Evolutionary conservation across 2,888 invertebrate genomes (phyloP).

Genomic region (Melanargia galathea): DNA sequence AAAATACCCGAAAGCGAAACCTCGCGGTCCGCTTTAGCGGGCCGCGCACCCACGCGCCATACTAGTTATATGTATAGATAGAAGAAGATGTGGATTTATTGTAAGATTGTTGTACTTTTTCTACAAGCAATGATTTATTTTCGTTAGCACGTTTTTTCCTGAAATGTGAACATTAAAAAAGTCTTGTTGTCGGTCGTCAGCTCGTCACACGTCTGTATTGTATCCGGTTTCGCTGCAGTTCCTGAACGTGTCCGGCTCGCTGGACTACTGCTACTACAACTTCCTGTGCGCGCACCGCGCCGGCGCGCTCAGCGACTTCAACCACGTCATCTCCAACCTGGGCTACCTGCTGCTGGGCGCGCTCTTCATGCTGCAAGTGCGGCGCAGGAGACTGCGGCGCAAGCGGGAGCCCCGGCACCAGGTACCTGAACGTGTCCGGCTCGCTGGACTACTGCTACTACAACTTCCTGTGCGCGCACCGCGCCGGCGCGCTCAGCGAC

Average conservation of each 20-base stretch:
- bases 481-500: conserved; percentile 87
- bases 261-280: conserved; percentile 96
- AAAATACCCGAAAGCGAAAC: too few species aligned
- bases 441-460: conserved; percentile 95
- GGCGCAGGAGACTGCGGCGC: conserved; percentile 56
- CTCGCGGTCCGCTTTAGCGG: too few species aligned
- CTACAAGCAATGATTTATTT: background rate
- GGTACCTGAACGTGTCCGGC: conserved; percentile 85
- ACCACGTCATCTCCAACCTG: conserved; percentile 93
- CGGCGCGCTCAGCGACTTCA: conserved; percentile 89
- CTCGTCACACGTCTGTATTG: too few species aligned
- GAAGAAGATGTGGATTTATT: too few species aligned
- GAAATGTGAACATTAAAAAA: too few species aligned
- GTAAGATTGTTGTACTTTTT: too few species aligned
- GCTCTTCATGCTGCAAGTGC: conserved; percentile 88
- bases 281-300: conserved; percentile 93
- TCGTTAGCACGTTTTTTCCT: too few species aligned
- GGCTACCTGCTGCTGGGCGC: conserved; percentile 92
- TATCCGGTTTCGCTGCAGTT: conserved; percentile 78
- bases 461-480: conserved; percentile 94
- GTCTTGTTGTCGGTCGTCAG: too few species aligned
- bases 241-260: conserved; percentile 90
- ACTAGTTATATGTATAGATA: too few species aligned
- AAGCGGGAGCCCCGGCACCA: conserved; percentile 53
- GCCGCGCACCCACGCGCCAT: too few species aligned